Evolutionary conservation across 2,113 vertebrate species (phyloP), one percentile per base, ranked within the genome.

Genomic region (Silurus asotus): DNA sequence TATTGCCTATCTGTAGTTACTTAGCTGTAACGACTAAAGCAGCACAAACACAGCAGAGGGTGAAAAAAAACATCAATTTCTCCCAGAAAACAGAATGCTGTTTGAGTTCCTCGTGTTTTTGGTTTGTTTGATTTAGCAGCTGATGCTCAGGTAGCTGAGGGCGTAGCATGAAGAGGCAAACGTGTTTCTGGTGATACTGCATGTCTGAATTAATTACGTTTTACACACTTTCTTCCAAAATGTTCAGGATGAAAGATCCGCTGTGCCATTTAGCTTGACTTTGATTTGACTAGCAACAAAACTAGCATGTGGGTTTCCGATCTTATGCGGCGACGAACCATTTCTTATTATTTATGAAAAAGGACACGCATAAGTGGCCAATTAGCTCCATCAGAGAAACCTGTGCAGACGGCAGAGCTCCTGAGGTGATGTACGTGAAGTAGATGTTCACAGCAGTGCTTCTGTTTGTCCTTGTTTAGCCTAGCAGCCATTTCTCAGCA

Each of bases 401-500:
- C 75, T 56, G 75, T 14, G 0, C 6, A 56, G 75, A 56, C 17
- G 8, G 53, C 53, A 25, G 49, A 8, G 4, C 8, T 20, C 15
- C 69, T 0, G 19, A 74, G 48, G 45, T 74, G 70, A 74, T 74
- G 72, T 15, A 77, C 25, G 51, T 56, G n/a, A 20, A 77, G 53
- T 4, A 14, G 6, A 25, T 5, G 20, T 17, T 77, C 75, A 77
- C 75, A 15, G 53, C 74, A 8, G 11, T 55, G 74, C 53, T 51
- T 53, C 75, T 76, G 75, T 77, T 77, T 56, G 53, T 77, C 75
- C 53, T 77, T 25, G 75, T 56, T 56, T 28, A 77, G 51, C n/a
- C 53, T 56, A 28, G 28, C n/a, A 56, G n/a, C 53, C 7, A 28
- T 55, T 56, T 17, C 62, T 6, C 81, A 53, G 48, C 64, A 56